A percentile compares a stretch with the other conserved stretches of the same genome.
Evolutionary conservation across 2,888 invertebrate species (phyloP).

Genomic region (Hydriomena furcata): DNA sequence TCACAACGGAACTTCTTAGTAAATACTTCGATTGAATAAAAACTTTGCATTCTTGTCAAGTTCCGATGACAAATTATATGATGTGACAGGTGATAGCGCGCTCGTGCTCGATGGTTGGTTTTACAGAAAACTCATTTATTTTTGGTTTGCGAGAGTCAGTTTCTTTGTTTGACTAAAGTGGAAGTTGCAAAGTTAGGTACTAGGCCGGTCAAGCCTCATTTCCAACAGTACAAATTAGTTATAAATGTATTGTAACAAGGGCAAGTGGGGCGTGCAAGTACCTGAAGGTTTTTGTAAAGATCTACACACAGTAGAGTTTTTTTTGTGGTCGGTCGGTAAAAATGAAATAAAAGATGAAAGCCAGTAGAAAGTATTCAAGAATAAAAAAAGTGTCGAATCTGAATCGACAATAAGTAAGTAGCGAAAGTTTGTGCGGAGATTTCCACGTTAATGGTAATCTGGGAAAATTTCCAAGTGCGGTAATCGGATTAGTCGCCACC

Average conservation of each 20-base stretch:
- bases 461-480: slow-evolving; percentile 56
- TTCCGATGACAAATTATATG: too few relatives aligned
- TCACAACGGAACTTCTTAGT: too few relatives aligned
- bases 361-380: slow-evolving; percentile 59
- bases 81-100: too few relatives aligned
- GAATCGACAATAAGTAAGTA: slow-evolving; percentile 65
- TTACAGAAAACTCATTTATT: too few relatives aligned
- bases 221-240: background rate
- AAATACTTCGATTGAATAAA: too few relatives aligned
- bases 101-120: too few relatives aligned
- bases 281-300: background rate
- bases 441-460: slow-evolving; percentile 68
- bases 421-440: slow-evolving; percentile 62
- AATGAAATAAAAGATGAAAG: slow-evolving; percentile 67
- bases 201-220: background rate
- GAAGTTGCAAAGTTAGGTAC: too few relatives aligned
- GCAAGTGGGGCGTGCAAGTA: background rate
- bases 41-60: too few relatives aligned
- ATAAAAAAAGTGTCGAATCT: slow-evolving; percentile 66
- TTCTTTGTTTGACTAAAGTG: too few relatives aligned
- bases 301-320: background rate
- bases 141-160: too few relatives aligned
- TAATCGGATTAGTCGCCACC: slow-evolving; percentile 63
- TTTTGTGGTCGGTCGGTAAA: background rate
- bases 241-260: background rate